A percentile compares a stretch with the other conserved stretches of the same genome.
Evolutionary conservation across 2,797 vertebrate species (phyloP).

Genomic region (Danionella dracula): DNA sequence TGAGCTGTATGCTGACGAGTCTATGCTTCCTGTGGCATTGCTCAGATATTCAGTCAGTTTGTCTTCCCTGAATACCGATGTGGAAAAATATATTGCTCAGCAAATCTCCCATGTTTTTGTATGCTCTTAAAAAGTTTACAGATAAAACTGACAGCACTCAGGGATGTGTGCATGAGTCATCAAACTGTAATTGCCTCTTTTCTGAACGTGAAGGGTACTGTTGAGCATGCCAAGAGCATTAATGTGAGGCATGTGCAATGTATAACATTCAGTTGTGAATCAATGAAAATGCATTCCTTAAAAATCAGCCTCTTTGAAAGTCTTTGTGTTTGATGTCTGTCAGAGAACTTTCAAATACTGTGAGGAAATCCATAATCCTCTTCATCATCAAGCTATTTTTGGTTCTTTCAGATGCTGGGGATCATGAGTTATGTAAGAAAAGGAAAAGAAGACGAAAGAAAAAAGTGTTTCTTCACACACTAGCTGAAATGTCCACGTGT

Average conservation of each 20-base stretch:
- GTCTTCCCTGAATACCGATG: slow-evolving; percentile 21
- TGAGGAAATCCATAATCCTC: neutral
- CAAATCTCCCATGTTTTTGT: slow-evolving; percentile 6
- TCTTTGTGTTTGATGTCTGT: neutral
- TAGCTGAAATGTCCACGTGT: slow-evolving; percentile 33
- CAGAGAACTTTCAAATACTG: too few species aligned
- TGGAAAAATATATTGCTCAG: slow-evolving; percentile 21
- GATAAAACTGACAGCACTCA: slow-evolving; percentile 5
- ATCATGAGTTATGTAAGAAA: slow-evolving; percentile 24
- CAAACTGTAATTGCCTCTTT: slow-evolving; percentile 8
- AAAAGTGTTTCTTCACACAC: neutral
- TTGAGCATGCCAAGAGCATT: neutral
- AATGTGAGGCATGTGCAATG: neutral
- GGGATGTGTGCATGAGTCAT: neutral
- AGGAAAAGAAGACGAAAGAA: slow-evolving; percentile 35
- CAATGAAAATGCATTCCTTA: neutral
- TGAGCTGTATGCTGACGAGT: slow-evolving; percentile 43
- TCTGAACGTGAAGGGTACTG: neutral
- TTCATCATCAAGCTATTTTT: neutral
- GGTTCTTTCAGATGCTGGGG: slow-evolving; percentile 43
- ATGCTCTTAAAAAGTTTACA: neutral
- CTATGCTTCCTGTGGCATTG: slow-evolving; percentile 9
- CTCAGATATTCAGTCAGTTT: slow-evolving; percentile 11
- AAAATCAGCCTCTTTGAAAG: neutral
- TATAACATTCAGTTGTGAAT: neutral